Evolutionary conservation across 64 coral and sea anemone genomes (phyloP).

Genomic region (Astreopora myriophthalma): DNA sequence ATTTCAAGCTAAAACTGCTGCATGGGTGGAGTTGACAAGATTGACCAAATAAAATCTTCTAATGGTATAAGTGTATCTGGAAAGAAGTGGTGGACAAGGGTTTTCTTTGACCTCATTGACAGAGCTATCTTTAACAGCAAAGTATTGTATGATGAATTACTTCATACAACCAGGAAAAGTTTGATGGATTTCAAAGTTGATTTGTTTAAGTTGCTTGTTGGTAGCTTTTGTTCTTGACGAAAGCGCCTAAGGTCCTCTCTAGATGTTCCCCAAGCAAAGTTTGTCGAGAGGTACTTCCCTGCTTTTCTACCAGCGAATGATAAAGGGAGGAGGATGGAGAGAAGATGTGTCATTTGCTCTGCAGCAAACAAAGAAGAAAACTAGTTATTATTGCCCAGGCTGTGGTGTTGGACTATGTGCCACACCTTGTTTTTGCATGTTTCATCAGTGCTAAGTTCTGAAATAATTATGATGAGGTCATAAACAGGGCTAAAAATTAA

Average conservation of each 20-base stretch:
- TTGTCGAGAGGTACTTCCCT: conserved; percentile 7
- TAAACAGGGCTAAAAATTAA: too few species aligned
- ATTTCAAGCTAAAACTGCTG: not conserved
- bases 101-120: conserved; percentile 53
- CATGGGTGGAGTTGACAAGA: conserved; percentile 63
- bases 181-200: not conserved
- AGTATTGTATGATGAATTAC: conserved; percentile 21
- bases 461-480: too few species aligned
- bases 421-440: not conserved
- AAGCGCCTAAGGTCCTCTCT: not conserved
- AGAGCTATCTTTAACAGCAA: conserved; percentile 40
- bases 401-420: conserved; percentile 13
- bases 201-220: conserved; percentile 27
- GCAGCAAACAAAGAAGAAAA: not conserved
- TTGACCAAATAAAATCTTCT: conserved; percentile 57
- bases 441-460: not conserved
- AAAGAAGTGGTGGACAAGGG: conserved; percentile 68
- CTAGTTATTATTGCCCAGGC: not conserved
- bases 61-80: not conserved
- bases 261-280: not conserved
- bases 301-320: not conserved
- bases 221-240: conserved; percentile 11
- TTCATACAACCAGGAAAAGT: not conserved
- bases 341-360: conserved; percentile 9
- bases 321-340: conserved; percentile 13